Evolutionary conservation across 2,888 invertebrate species (phyloP), one percentile per base, ranked within the genome.

Genomic region (Eulithis testata): DNA sequence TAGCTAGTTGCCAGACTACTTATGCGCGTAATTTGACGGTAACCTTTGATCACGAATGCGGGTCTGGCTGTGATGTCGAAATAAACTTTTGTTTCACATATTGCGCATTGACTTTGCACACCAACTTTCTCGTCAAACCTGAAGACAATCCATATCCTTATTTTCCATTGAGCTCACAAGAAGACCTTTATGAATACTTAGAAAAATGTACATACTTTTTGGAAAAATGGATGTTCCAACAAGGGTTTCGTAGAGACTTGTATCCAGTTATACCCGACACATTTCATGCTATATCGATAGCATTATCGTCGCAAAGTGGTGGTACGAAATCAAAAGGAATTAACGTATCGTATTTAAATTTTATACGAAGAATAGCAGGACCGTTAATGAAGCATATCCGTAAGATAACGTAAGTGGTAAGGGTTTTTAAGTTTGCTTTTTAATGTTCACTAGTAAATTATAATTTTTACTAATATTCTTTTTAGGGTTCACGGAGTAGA

Each of bases 221-320:
- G 51, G 91, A 92, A 72, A 90, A 85, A 71, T 93, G 93, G 93
- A 86, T 93, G 89, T 92, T 87, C 68, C 86, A 86, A 61, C 92
- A 93, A 87, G 93, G 93, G 8, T 93, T 91, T 76, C 85, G 89
- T 57, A 87, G 90, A 77, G 93, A 93, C 70, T 81, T 93, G 55
- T 89, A 81, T 75, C 92, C 93, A 2, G 80, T 82, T 61, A 89
- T 93, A 72, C 93, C 93, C 36, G 90, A 90, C 70, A 89, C 91
- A 43, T 89, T 92, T 73, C 85, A 89, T 74, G 84, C 87, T 36
- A 86, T 90, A 72, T 89, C 91, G 7, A 76, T 81, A 21, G 70
- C 81, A 21, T 76, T 89, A 50, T 73, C 86, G 14, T 78, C 85
- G 1, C 84, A 84, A 69, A 27, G 73, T 53, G 71, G 69, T 69